Evolutionary conservation across 2,888 invertebrate species (phyloP), one percentile per base, ranked within the genome.

Genomic region (Graphium colonna): DNA sequence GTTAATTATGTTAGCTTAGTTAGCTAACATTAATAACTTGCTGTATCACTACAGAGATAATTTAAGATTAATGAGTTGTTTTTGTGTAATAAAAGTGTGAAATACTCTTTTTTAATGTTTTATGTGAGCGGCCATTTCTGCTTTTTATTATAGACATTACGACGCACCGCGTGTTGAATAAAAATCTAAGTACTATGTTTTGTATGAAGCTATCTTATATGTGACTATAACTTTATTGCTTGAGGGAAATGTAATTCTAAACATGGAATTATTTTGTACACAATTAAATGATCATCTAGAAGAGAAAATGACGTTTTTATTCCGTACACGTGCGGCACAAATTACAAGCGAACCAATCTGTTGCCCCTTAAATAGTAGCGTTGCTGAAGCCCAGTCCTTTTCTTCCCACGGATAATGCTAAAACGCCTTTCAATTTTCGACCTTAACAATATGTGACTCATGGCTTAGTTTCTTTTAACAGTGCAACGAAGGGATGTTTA

Each of bases 341-440:
- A 82, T 82, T 81, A 83, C 82, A 77, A 77, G 74, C 73, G 74
- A 76, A 78, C 69, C 73, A 77, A 80, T 81, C 75, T 73, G 68
- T 73, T 73, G 75, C 69, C 71, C 69, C 71, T 76, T 75, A 78
- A 78, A 81, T 77, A 78, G 75, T 73, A 72, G 74, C 64, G 70
- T 75, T 44, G 68, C 73, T 73, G 76, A 77, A 81, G 74, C 74
- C 71, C 68, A 75, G 75, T 67, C 77, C 71, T 75, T 78, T 77
- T 68, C 72, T 75, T 76, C 69, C 70, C 73, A 72, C 73, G 71
- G 78, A 69, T 45, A 5, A 44, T 45, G 38, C 2, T 7, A 38
- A 3, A 18, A 9, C 36, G 15, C 8, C 0, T 36, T 3, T 13
- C 3, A 10, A 47, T 31, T 38, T 38, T n/a, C 10, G 36, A 38